Evolutionary conservation across 64 coral and sea anemone genomes (phyloP), one percentile per base, ranked within the genome.

Genomic region (Montipora efflorescens): DNA sequence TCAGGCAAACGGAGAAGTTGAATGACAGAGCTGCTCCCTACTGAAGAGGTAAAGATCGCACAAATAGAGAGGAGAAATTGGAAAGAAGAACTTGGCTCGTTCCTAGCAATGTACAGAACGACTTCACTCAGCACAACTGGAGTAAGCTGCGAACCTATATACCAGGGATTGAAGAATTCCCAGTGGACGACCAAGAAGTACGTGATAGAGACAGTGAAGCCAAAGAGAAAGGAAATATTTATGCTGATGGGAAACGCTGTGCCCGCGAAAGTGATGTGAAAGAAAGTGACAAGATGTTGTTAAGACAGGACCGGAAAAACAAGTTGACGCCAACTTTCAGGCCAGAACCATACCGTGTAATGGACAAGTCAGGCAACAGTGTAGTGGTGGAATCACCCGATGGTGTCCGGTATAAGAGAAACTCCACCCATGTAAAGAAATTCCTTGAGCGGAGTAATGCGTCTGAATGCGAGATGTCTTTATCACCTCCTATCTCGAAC

Each of bases 91-190:
- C 55, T 91, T 13, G 67, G 7, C 19, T 16, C 3, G 8, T 92
- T 46, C 19, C 45, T 90, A 14, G 73, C 62, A 8, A 47, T 51
- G 28, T 92, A 83, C 47, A 72, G 80, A 49, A 84, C 79, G 19
- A 83, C 90, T 16, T 80, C 90, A 5, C 70, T 83, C 78, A 82
- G 47, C 47, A 81, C 58, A 5, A 92, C 90, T 45, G 68, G 89
- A 67, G 67, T 83, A 2, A 75, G 67, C 51, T 23, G 22, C 22
- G 22, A 23, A 23, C 22, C 22, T 23, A 23, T 23, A 23, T 16
- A 23, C 22, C 22, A 23, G 22, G 22, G 22, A 23, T 23, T 23
- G 22, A 23, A 23, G 22, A 23, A 23, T 28, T 15, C 10, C 16
- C 79, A 59, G 22, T 23, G 22, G 22, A 23, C 22, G 22, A 23